These are phyloP conservation scores for Ascaphus truei DNA, from an alignment of 2,113 vertebrate species.

Conservation along the genomic window DNA sequence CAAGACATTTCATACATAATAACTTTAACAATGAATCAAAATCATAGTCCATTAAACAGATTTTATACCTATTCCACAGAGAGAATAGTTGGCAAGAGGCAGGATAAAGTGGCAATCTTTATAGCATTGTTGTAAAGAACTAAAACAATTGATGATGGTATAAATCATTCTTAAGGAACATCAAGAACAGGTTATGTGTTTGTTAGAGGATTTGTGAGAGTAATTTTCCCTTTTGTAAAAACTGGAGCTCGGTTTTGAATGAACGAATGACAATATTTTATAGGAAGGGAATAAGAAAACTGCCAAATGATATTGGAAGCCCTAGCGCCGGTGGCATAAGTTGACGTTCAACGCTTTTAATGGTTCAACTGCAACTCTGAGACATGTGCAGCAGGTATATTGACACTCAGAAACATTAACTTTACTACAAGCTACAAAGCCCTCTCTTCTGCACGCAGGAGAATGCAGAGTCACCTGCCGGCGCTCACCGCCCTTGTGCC, in stretches of 20 bases:
- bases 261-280: constrained; percentile 3
- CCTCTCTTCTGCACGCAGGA: too few species aligned
- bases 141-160: constrained; percentile 26
- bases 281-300: neutral
- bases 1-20: constrained; percentile 22
- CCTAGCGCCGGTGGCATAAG: neutral
- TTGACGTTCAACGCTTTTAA: neutral
- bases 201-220: constrained; percentile 14
- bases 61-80: constrained; percentile 32
- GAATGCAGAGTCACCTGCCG: too few species aligned
- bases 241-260: neutral
- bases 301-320: neutral
- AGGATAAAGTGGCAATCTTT: constrained; percentile 30
- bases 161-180: constrained; percentile 22
- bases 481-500: too few species aligned
- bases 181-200: constrained; percentile 11
- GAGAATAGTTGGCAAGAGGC: constrained; percentile 15
- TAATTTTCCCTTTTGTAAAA: constrained; percentile 21
- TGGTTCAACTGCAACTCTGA: neutral
- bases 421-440: too few species aligned
- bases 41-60: constrained; percentile 36
- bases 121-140: constrained; percentile 25
- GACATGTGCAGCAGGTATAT: neutral
- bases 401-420: neutral
- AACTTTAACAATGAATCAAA: constrained; percentile 29